Conservation (phyloP, 2,113 vertebrate genomes). For the Dissostichus mawsoni region DNA sequence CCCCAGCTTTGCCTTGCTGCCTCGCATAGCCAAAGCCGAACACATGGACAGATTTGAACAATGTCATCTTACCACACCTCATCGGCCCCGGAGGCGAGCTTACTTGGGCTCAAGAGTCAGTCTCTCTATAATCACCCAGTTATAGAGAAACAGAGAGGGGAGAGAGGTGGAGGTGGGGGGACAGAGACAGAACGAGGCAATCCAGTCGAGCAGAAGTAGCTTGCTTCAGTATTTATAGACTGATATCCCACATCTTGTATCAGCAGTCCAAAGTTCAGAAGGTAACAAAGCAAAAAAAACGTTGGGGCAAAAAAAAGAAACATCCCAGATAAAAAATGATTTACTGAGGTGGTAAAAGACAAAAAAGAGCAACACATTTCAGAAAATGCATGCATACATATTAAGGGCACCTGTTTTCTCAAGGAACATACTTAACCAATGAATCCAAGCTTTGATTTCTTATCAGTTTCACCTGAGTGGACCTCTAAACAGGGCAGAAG, state of each 20-base stretch:
- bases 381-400: slow-evolving; percentile 28
- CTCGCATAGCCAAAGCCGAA: slow-evolving; percentile 36
- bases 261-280: slow-evolving; percentile 38
- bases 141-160: slow-evolving; percentile 37
- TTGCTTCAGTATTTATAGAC: slow-evolving; percentile 67
- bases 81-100: slow-evolving; percentile 66
- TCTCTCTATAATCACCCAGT: slow-evolving; percentile 63
- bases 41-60: slow-evolving; percentile 63
- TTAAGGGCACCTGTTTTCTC: not conserved
- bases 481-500: slow-evolving; percentile 10
- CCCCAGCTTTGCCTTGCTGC: slow-evolving; percentile 45
- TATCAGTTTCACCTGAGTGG: slow-evolving; percentile 38
- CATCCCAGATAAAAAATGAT: not conserved
- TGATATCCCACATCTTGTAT: slow-evolving; percentile 56
- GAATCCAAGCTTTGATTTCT: slow-evolving; percentile 21
- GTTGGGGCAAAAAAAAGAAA: slow-evolving; percentile 16
- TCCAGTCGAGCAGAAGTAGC: slow-evolving; percentile 58
- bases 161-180: slow-evolving; percentile 41
- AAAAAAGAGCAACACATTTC: not conserved
- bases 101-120: slow-evolving; percentile 69
- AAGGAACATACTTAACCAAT: not conserved
- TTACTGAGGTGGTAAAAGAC: slow-evolving; percentile 5
- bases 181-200: slow-evolving; percentile 40
- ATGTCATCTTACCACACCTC: slow-evolving; percentile 59
- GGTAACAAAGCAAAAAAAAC: slow-evolving; percentile 43